A percentile compares a stretch with the other conserved stretches of the same genome.
These are phyloP conservation scores for Muntiacus reevesi DNA, from an alignment of 2,113 vertebrate species.

Conservation along the genomic window DNA sequence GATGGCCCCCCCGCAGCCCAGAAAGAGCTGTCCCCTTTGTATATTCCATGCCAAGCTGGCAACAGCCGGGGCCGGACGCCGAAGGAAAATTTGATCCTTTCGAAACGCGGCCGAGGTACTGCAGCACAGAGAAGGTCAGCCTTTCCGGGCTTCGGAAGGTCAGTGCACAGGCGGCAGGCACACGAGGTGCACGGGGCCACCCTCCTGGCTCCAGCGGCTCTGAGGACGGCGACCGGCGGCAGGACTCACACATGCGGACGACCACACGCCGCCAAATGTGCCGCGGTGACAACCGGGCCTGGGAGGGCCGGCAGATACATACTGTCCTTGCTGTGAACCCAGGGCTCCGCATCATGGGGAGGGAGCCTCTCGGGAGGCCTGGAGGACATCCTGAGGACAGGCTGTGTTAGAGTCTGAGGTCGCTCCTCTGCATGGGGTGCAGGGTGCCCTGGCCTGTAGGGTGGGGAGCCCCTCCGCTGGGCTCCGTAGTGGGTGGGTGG, in stretches of 20 bases:
- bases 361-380: background rate
- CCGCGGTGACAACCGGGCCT: fast-evolving
- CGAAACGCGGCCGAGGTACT: background rate
- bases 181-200: fast-evolving
- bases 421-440: fast-evolving
- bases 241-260: fast-evolving
- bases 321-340: background rate
- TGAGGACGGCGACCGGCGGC: fast-evolving
- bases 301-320: fast-evolving
- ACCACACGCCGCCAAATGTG: fast-evolving
- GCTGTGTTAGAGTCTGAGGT: background rate
- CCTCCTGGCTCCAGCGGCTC: fast-evolving
- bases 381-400: background rate
- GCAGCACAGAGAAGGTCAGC: fast-evolving
- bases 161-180: fast-evolving
- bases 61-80: fast-evolving
- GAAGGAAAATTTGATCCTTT: background rate
- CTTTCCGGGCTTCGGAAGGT: background rate
- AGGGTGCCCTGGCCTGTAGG: fast-evolving
- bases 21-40: background rate
- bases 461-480: fast-evolving
- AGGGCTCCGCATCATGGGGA: background rate
- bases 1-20: background rate
- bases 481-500: fast-evolving
- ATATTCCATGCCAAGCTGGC: background rate